phyloP scores from a whole-genome alignment of 2,888 invertebrate genomes.

The Drosophila vallismaia region DNA sequence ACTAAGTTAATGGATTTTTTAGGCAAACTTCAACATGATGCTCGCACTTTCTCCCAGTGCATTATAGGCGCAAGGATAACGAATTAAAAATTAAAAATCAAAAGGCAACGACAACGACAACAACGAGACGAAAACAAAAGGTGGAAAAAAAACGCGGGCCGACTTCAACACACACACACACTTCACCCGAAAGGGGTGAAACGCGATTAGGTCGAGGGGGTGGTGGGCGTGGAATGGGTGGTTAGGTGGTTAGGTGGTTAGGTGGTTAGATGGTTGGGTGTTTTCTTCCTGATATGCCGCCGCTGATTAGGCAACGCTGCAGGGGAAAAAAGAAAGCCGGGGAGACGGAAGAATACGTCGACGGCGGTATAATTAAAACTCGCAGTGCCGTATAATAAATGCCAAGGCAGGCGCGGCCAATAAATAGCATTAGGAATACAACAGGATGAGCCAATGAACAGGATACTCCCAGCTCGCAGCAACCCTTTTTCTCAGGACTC shows the following conservation, averaged over 20 bases:
- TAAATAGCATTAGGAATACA: slow-evolving; percentile 72
- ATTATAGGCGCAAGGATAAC: slow-evolving; percentile 75
- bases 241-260: slow-evolving; percentile 7
- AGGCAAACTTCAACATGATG: no score
- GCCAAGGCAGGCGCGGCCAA: slow-evolving; percentile 78
- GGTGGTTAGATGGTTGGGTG: slow-evolving; percentile 25
- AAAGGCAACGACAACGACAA: slow-evolving; percentile 69
- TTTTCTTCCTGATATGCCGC: slow-evolving; percentile 60
- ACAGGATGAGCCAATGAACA: slow-evolving; percentile 28
- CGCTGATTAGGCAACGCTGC: slow-evolving; percentile 74
- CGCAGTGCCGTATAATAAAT: slow-evolving; percentile 75
- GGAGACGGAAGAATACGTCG: not conserved
- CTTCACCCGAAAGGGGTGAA: slow-evolving; percentile 70
- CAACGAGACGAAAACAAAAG: slow-evolving; percentile 57
- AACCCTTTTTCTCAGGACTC: slow-evolving; percentile 51
- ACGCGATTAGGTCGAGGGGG: slow-evolving; percentile 70
- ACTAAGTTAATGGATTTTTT: no score
- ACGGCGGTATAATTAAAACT: slow-evolving; percentile 72
- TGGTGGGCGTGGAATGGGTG: slow-evolving; percentile 26
- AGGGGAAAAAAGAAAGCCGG: slow-evolving; percentile 20
- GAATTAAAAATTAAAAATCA: slow-evolving; percentile 81
- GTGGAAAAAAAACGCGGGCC: slow-evolving; percentile 51
- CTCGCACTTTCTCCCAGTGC: not conserved
- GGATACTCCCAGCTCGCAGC: slow-evolving; percentile 21
- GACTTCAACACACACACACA: slow-evolving; percentile 9